These are phyloP conservation scores for Sesamia inferens DNA, from an alignment of 2,888 invertebrate species.

Conservation along the genomic window DNA sequence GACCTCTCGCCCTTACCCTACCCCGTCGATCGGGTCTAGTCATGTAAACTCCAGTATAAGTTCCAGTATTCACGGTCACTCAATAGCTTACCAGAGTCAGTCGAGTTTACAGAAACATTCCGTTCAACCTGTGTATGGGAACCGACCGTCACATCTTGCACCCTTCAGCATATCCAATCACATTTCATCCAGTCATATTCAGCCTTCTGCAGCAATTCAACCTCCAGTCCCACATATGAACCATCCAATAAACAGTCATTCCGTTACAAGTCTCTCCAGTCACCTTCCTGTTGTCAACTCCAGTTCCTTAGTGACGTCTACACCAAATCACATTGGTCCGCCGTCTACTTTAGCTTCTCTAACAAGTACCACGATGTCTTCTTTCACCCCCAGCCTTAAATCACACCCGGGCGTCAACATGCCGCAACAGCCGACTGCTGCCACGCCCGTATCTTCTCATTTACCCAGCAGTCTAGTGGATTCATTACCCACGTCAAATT, in stretches of 20 bases:
- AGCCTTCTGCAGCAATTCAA: conserved; percentile 82
- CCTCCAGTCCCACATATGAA: conserved; percentile 81
- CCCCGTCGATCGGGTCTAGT: conserved; percentile 88
- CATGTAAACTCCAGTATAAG: conserved; percentile 87
- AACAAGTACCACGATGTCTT: conserved; percentile 78
- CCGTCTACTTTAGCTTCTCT: conserved; percentile 75
- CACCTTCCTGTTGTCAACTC: conserved; percentile 77
- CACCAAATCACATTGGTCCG: conserved; percentile 78
- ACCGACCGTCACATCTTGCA: conserved; percentile 83
- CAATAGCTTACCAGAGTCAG: conserved; percentile 85
- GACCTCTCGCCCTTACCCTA: conserved; percentile 82
- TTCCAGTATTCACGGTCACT: conserved; percentile 85
- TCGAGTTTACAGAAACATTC: conserved; percentile 88
- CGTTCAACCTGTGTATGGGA: conserved; percentile 83
- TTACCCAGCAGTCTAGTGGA: conserved; percentile 77
- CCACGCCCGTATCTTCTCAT: conserved; percentile 75
- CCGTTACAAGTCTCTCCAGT: conserved; percentile 80
- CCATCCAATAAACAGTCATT: conserved; percentile 82
- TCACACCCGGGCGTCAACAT: conserved; percentile 77
- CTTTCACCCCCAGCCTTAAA: conserved; percentile 80
- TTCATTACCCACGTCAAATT: conserved; percentile 70
- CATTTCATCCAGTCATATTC: conserved; percentile 90
- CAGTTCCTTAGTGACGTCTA: conserved; percentile 74
- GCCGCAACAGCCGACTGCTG: conserved; percentile 70
- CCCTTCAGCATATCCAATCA: conserved; percentile 84